Percentiles rank a stretch among this genome's conserved stretches.
Conservation (phyloP, 2,888 invertebrate species). For the Ophioninae sp. region DNA sequence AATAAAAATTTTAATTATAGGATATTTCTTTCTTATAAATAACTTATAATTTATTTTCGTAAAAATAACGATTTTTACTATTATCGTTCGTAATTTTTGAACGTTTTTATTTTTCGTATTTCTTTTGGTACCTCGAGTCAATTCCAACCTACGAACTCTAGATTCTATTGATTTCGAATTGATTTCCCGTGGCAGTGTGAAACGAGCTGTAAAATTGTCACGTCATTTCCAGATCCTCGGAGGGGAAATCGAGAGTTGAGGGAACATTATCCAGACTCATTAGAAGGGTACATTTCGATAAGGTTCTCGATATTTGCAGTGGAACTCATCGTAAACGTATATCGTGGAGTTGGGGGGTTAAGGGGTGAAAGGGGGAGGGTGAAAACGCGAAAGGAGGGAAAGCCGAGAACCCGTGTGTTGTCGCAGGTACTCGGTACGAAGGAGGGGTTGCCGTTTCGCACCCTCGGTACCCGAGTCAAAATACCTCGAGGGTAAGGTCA, state of each 20-base stretch:
- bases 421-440: constrained; percentile 42
- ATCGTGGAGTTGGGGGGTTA: constrained; percentile 16
- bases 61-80: not conserved
- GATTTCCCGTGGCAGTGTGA: not conserved
- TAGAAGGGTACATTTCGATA: not conserved
- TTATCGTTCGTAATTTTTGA: not conserved
- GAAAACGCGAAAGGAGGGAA: constrained; percentile 9
- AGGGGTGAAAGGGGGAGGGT: constrained; percentile 8
- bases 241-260: not conserved
- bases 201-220: not conserved
- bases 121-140: not conserved
- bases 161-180: not conserved
- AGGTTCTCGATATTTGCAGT: constrained; percentile 25
- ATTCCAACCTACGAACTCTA: not conserved
- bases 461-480: constrained; percentile 45
- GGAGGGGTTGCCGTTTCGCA: constrained; percentile 19
- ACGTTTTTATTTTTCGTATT: not conserved
- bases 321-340: constrained; percentile 20
- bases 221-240: not conserved
- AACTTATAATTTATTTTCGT: no score
- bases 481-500: constrained; percentile 57
- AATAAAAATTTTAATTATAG: no score
- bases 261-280: not conserved
- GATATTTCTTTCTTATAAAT: no score
- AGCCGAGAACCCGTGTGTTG: constrained; percentile 21